Percentiles rank a stretch among this genome's conserved stretches.
phyloP scores from a whole-genome alignment of 2,888 invertebrate genomes.

The Habrosyne pyritoides region DNA sequence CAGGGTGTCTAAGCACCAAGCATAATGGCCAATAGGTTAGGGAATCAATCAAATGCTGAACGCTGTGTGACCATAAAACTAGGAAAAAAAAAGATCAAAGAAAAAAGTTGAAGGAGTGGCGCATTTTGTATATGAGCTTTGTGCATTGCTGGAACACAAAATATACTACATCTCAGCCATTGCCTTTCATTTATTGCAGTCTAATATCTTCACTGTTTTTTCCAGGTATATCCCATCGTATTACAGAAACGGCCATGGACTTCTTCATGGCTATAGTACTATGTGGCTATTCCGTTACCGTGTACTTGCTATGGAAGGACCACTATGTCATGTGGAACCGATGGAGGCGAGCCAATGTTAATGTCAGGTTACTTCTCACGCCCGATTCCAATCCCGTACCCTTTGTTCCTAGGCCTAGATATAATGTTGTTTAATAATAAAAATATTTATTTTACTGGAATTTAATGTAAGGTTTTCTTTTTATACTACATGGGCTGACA shows the following conservation, averaged over 20 bases:
- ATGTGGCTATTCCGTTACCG: conserved; percentile 85
- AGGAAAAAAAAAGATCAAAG: too few relatives aligned
- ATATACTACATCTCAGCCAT: too few relatives aligned
- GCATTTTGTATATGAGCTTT: too few relatives aligned
- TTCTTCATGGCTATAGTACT: conserved; percentile 85
- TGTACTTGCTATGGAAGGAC: conserved; percentile 86
- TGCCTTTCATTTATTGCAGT: conserved; percentile 12
- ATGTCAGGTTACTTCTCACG: conserved; percentile 83
- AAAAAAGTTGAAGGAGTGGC: too few relatives aligned
- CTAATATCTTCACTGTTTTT: conserved; percentile 5
- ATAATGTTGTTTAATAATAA: conserved; percentile 64
- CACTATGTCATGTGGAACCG: conserved; percentile 88
- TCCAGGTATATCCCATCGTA: conserved; percentile 79
- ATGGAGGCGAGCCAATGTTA: conserved; percentile 86
- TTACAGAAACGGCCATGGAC: conserved; percentile 85
- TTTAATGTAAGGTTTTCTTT: background rate
- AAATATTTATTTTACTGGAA: background rate
- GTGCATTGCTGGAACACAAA: too few relatives aligned
- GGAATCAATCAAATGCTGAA: too few relatives aligned
- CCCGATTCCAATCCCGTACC: conserved; percentile 78
- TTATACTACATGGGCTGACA: too few relatives aligned
- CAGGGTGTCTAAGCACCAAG: too few relatives aligned
- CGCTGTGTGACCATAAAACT: too few relatives aligned
- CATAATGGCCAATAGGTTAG: too few relatives aligned
- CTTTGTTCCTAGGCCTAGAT: conserved; percentile 69